Percentiles rank a stretch among this genome's conserved stretches.
Conservation (phyloP, 1,140 invertebrate genomes). For the Ladona fulva region DNA sequence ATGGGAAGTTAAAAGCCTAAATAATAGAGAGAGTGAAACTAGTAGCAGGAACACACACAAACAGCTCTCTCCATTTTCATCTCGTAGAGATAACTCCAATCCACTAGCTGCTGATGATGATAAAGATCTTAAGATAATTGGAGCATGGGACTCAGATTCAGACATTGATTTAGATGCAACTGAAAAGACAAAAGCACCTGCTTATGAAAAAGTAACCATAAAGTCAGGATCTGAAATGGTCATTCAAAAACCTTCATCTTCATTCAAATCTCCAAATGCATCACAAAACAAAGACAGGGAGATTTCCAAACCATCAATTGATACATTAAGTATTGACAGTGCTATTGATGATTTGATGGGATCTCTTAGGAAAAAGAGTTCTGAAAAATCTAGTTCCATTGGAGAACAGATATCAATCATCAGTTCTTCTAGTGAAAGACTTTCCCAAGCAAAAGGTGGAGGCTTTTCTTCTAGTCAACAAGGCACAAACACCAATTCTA, state of each 20-base stretch:
- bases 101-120: background rate
- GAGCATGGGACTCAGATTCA: background rate
- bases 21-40: no score
- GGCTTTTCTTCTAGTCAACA: no score
- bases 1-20: no score
- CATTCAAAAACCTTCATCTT: background rate
- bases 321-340: background rate
- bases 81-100: background rate
- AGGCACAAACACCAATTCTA: no score
- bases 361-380: background rate
- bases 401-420: no score
- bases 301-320: background rate
- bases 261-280: background rate
- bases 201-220: background rate
- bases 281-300: background rate
- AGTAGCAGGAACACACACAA: no score
- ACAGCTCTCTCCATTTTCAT: background rate
- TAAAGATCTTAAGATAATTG: background rate
- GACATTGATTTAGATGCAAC: background rate
- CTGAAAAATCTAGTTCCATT: background rate
- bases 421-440: no score
- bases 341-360: conserved; percentile 9
- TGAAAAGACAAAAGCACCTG: background rate
- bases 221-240: background rate
- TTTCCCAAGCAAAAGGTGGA: no score